Base-by-base conservation (phyloP, 1,140 invertebrate species). In the Arctopsyche grandis region DNA sequence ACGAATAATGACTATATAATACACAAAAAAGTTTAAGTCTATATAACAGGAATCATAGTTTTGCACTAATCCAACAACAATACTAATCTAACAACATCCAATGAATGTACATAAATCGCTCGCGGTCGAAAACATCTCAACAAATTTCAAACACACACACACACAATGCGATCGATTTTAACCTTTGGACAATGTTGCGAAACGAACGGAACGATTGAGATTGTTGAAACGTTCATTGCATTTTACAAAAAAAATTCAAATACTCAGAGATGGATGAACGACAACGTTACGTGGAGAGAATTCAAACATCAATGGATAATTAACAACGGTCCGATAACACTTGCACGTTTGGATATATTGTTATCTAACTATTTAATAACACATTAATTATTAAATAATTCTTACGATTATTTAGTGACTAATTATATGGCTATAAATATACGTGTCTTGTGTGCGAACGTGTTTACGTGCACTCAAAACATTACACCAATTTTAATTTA, bases 1-100 rank as follows among this genome's bases (percentile, higher is more conserved):
- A 74, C 71, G 48, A 74, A 74, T 26, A 74, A 74, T 74, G 48
- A 74, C 48, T 52, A 74, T 16, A 71, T 70, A 71, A 38, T 60
- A 66, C 74, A 71, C 66, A 74, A 46, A 43, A 56, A 48, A 77
- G 22, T 73, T 29, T 46, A 74, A 79, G 29, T 69, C 46, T 75
- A 81, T 48, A 26, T 70, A 79, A 79, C 73, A 75, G 14, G 75
- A 81, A 78, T 71, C 58, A 79, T 56, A 74, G 7, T 74, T 46
- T 74, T 24, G 16, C 71, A 56, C 69, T 79, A 71, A 63, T 79
- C 70, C 24, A 73, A 76, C 74, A 76, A 76, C 58, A 76, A 74
- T 24, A 43, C 52, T 76, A 76, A 19, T 5, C 58, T 76, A 76
- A 76, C 38, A 21, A 74, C 74, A 76, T 76, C 74, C 46, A 76